Conservation (phyloP, 2,113 vertebrate species). For the Platichthys stellatus region DNA sequence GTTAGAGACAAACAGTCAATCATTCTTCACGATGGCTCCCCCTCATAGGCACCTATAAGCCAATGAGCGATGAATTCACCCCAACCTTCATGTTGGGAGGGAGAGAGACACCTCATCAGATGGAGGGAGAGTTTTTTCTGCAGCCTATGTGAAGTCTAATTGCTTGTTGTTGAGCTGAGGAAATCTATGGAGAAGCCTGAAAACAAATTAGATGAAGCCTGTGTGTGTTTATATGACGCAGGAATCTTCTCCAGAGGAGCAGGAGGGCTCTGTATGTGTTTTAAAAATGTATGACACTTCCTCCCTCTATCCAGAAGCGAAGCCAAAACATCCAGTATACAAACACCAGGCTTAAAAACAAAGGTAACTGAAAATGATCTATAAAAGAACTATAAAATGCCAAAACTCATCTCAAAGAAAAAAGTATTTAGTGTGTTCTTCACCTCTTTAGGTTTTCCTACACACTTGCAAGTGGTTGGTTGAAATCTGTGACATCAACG, state of each 20-base stretch:
- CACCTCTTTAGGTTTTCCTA: too few species aligned
- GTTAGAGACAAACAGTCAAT: conserved; percentile 51
- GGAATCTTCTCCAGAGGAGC: conserved; percentile 11
- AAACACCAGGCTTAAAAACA: too few species aligned
- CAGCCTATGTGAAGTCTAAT: conserved; percentile 15
- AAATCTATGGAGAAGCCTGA: conserved; percentile 6
- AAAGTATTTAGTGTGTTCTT: too few species aligned
- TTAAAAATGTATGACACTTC: too few species aligned
- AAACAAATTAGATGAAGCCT: conserved; percentile 5
- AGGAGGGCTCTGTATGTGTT: neutral
- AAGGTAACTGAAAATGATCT: too few species aligned
- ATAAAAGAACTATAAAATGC: too few species aligned
- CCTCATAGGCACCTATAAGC: conserved; percentile 27
- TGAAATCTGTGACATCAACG: neutral
- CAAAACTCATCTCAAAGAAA: too few species aligned
- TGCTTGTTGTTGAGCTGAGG: conserved; percentile 7
- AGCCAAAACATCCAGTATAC: too few species aligned
- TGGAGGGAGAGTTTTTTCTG: neutral
- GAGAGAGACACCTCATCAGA: conserved; percentile 13
- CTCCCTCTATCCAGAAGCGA: too few species aligned
- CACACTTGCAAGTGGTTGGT: neutral
- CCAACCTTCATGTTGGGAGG: conserved; percentile 9
- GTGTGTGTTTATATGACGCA: neutral
- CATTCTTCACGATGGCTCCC: conserved; percentile 24
- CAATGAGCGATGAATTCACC: conserved; percentile 25